Percentiles rank a stretch among this genome's conserved stretches.
These are phyloP conservation scores for Candoia aspera DNA, from an alignment of 2,113 vertebrate genomes.

Conservation along the genomic window DNA sequence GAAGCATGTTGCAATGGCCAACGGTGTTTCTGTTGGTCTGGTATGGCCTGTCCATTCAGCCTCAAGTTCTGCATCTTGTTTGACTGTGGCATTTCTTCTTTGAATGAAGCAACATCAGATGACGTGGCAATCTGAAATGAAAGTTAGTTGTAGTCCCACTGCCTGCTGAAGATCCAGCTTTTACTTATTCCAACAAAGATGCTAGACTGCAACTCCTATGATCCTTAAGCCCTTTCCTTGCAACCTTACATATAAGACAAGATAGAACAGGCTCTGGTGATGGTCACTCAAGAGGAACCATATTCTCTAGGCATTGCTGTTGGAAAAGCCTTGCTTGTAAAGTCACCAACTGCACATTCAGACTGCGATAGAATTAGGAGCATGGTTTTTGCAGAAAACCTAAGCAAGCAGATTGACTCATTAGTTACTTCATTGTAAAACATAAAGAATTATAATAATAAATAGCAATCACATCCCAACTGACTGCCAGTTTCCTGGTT, in stretches of 20 bases:
- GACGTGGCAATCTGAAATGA: slow-evolving; percentile 69
- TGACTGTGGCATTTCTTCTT: slow-evolving; percentile 54
- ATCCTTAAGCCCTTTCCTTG: background rate
- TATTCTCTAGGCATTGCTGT: background rate
- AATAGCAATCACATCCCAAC: background rate
- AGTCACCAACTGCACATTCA: background rate
- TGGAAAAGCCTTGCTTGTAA: background rate
- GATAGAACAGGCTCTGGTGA: background rate
- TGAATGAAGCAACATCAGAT: slow-evolving; percentile 7
- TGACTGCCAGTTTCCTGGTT: slow-evolving; percentile 6
- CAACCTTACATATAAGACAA: background rate
- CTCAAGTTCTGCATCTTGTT: slow-evolving; percentile 75
- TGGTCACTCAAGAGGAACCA: background rate
- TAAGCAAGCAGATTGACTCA: background rate
- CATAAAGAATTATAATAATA: background rate
- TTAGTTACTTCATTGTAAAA: background rate
- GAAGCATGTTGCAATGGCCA: slow-evolving; percentile 67
- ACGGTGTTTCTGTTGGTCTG: slow-evolving; percentile 63
- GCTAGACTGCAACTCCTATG: background rate
- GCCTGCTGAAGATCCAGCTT: background rate
- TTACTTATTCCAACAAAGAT: background rate
- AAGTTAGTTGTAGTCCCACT: background rate
- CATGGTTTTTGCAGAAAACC: background rate
- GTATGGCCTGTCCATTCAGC: slow-evolving; percentile 31
- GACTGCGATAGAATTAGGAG: background rate